A percentile compares a stretch with the other conserved stretches of the same genome.
Conservation (phyloP, 2,113 vertebrate species). For the Galemys pyrenaicus region DNA sequence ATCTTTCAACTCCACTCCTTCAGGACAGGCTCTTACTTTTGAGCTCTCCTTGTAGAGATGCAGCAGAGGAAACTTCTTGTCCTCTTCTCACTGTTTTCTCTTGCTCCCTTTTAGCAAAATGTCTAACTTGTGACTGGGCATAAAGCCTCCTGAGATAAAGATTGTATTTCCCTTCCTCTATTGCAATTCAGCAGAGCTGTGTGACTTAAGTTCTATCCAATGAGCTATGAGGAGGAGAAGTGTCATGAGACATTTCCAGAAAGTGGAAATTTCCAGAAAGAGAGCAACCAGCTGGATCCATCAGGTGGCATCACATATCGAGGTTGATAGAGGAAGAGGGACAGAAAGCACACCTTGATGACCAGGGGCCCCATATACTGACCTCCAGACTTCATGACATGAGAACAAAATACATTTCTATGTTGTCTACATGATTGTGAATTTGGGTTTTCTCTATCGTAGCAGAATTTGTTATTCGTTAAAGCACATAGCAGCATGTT, state of each 20-base stretch:
- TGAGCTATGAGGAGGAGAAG: neutral
- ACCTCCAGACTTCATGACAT: neutral
- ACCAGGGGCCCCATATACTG: neutral
- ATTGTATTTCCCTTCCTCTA: neutral
- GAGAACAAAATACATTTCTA: neutral
- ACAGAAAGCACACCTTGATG: neutral
- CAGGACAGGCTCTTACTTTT: neutral
- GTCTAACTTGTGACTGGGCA: neutral
- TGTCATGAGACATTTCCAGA: neutral
- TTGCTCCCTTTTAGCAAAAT: neutral
- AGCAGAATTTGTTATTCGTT: neutral
- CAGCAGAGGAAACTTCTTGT: neutral
- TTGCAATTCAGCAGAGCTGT: neutral
- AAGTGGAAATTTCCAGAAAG: conserved; percentile 38
- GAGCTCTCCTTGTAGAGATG: neutral
- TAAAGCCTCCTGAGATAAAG: neutral
- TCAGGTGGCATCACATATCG: neutral
- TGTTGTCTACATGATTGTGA: neutral
- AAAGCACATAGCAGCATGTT: neutral
- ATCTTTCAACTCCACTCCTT: neutral
- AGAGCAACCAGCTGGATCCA: neutral
- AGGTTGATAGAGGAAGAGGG: neutral
- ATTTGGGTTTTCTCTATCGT: neutral
- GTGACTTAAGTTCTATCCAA: neutral
- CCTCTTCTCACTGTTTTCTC: neutral